Conservation (phyloP, 2,888 invertebrate genomes). For the Beris chalybata region DNA sequence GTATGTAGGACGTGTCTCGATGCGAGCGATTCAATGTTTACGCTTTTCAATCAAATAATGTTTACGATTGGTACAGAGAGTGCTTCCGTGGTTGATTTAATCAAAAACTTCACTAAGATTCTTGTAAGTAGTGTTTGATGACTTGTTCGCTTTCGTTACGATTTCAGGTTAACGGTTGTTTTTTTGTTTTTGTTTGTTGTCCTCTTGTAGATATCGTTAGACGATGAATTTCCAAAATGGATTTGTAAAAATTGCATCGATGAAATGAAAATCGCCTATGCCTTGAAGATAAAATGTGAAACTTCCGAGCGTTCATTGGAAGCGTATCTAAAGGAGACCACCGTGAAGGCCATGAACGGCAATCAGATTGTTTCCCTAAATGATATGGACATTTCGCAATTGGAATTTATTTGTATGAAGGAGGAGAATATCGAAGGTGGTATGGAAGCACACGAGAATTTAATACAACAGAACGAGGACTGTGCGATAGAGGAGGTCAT, state of each 20-base stretch:
- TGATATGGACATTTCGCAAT: slow-evolving; percentile 27
- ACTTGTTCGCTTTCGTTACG: too few relatives aligned
- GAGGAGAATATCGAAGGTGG: not conserved
- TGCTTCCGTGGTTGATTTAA: slow-evolving; percentile 28
- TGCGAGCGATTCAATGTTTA: slow-evolving; percentile 25
- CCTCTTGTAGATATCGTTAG: slow-evolving; percentile 11
- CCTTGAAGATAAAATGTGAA: slow-evolving; percentile 25
- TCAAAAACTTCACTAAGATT: slow-evolving; percentile 26
- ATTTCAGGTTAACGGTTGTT: too few relatives aligned
- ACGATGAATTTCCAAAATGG: slow-evolving; percentile 27
- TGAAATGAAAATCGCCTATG: slow-evolving; percentile 28
- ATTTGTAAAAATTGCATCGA: slow-evolving; percentile 27
- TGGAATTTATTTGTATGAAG: slow-evolving; percentile 29
- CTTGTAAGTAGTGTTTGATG: slow-evolving; percentile 6
- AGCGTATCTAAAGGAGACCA: slow-evolving; percentile 19
- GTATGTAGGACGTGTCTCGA: slow-evolving; percentile 25
- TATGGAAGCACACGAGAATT: slow-evolving; percentile 1
- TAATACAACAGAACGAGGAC: slow-evolving; percentile 18
- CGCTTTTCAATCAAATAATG: slow-evolving; percentile 3
- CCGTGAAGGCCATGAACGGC: slow-evolving; percentile 19
- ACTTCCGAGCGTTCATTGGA: slow-evolving; percentile 23
- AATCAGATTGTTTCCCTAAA: slow-evolving; percentile 23
- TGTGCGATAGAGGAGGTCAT: slow-evolving; percentile 10
- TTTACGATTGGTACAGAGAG: not conserved
- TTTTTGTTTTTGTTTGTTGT: not conserved